Evolutionary conservation across 2,888 invertebrate species (phyloP).

Genomic region (Drosophila dives): DNA sequence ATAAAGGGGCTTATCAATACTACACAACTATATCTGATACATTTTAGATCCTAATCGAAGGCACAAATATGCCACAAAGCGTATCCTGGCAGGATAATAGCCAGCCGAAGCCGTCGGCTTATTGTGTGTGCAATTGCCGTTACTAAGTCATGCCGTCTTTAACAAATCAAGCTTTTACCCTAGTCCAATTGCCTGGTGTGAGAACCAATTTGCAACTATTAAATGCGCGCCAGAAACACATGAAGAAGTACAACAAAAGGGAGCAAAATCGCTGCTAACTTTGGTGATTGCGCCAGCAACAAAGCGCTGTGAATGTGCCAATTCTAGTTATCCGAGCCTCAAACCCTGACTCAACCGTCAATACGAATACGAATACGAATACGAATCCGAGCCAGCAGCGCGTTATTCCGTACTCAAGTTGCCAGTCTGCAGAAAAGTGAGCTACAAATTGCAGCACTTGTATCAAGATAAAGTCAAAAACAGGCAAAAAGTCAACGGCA

Average conservation of each 20-base stretch:
- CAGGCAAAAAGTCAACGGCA: conserved; percentile 65
- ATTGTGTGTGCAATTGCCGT: conserved; percentile 34
- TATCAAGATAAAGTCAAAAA: conserved; percentile 74
- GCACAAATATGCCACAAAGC: conserved; percentile 12
- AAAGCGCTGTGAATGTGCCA: conserved; percentile 48
- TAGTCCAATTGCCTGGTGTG: conserved; percentile 60
- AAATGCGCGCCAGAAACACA: conserved; percentile 69
- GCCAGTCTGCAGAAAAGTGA: conserved; percentile 42
- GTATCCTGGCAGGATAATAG: conserved; percentile 13
- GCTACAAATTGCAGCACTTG: conserved; percentile 77
- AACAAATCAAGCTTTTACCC: conserved; percentile 42
- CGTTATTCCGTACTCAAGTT: conserved; percentile 30
- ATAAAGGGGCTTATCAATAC: not conserved
- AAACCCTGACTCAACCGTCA: conserved; percentile 9
- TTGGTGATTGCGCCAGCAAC: conserved; percentile 48
- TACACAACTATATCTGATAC: not conserved
- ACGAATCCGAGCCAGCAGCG: conserved; percentile 9
- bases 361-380: conserved; percentile 19
- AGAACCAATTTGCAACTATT: conserved; percentile 77
- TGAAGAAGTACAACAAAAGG: conserved; percentile 40
- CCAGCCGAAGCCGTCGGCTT: conserved; percentile 6
- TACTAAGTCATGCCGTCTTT: conserved; percentile 39
- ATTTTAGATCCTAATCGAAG: conserved; percentile 3
- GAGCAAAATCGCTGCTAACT: conserved; percentile 48
- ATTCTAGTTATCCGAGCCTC: conserved; percentile 37